Evolutionary conservation across 2,113 vertebrate species (phyloP).

Genomic region (Bombycilla garrulus): DNA sequence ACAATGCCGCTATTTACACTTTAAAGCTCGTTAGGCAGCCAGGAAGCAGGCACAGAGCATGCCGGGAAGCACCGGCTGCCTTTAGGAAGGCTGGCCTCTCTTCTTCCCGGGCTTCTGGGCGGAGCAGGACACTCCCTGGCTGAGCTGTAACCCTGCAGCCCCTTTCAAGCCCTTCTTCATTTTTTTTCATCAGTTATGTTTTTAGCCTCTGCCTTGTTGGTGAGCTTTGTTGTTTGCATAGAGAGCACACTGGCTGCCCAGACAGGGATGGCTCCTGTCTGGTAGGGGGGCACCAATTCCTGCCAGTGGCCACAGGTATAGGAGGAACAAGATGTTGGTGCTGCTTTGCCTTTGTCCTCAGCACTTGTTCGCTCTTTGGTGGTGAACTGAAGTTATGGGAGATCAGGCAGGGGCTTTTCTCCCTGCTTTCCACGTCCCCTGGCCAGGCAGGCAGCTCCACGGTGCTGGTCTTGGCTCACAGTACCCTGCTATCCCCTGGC

Average conservation of each 20-base stretch:
- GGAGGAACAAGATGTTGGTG: background rate
- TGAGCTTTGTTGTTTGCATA: background rate
- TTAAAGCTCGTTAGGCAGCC: slow-evolving; percentile 36
- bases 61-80: slow-evolving; percentile 20
- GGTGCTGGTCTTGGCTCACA: rapidly evolving
- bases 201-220: background rate
- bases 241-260: rapidly evolving
- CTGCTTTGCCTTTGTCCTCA: background rate
- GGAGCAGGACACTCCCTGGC: background rate
- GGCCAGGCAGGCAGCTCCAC: background rate
- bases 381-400: background rate
- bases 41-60: slow-evolving; percentile 37
- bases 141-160: background rate
- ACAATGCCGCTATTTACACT: slow-evolving; percentile 61
- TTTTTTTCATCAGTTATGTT: background rate
- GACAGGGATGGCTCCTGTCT: background rate
- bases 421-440: background rate
- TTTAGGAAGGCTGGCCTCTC: background rate
- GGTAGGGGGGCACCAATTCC: rapidly evolving
- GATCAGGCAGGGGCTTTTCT: background rate
- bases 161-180: background rate
- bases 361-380: background rate
- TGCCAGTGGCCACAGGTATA: background rate
- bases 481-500: background rate
- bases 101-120: background rate